Evolutionary conservation across 2,888 invertebrate species (phyloP).

Genomic region (Morpho deidamia): DNA sequence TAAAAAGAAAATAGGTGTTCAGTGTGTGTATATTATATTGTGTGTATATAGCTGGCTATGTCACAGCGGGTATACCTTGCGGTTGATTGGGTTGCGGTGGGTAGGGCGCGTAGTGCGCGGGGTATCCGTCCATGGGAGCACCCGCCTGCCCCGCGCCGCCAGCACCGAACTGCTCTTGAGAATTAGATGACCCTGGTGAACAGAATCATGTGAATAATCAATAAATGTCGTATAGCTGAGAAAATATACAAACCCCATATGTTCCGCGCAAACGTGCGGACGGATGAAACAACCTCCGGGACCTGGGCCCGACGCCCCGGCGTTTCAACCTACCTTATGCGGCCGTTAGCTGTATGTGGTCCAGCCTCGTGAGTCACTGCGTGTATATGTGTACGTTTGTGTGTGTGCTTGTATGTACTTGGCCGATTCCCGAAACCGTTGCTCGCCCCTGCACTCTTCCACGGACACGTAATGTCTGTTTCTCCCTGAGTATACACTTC

Average conservation of each 20-base stretch:
- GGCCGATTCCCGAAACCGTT: too few relatives aligned
- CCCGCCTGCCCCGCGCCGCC: slow-evolving; percentile 82
- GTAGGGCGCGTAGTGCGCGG: slow-evolving; percentile 80
- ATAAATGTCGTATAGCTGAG: neutral
- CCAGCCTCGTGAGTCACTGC: too few relatives aligned
- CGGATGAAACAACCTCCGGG: too few relatives aligned
- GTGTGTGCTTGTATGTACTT: too few relatives aligned
- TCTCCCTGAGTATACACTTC: too few relatives aligned
- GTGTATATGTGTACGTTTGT: too few relatives aligned
- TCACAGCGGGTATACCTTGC: slow-evolving; percentile 75
- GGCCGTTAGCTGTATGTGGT: too few relatives aligned
- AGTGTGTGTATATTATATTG: neutral
- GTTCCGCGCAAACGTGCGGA: too few relatives aligned
- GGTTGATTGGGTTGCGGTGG: slow-evolving; percentile 82
- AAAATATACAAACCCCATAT: neutral
- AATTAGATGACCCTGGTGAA: slow-evolving; percentile 86
- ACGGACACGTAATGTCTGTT: too few relatives aligned
- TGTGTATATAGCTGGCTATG: slow-evolving; percentile 41
- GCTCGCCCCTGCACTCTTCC: too few relatives aligned
- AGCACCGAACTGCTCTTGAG: slow-evolving; percentile 93
- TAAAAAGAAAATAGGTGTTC: neutral
- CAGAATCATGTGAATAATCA: neutral
- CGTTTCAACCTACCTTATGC: too few relatives aligned
- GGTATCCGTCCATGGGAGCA: slow-evolving; percentile 90
- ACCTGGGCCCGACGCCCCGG: too few relatives aligned